Percentiles rank a stretch among this genome's conserved stretches.
phyloP scores from a whole-genome alignment of 1,140 invertebrate genomes.

The Leptopilina clavipes region DNA sequence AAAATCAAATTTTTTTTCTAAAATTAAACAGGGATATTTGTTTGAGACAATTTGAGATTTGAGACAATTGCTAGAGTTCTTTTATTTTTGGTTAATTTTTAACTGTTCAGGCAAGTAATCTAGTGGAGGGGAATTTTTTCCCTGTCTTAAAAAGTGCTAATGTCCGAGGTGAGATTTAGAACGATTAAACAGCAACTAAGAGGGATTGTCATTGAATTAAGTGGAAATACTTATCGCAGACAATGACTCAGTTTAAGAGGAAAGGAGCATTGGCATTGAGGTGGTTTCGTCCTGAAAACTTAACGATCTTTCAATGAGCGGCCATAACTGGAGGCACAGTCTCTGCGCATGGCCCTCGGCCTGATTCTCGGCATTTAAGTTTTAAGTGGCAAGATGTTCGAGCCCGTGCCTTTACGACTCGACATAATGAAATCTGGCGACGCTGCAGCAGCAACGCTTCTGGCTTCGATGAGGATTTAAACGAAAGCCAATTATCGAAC shows the following conservation, averaged over 20 bases:
- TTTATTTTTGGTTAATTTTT: too few species aligned
- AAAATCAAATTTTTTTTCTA: too few species aligned
- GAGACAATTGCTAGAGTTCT: too few species aligned
- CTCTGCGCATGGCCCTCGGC: constrained; percentile 22
- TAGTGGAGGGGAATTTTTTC: too few species aligned
- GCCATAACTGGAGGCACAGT: constrained; percentile 1
- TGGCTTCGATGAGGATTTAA: constrained; percentile 13
- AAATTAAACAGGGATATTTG: too few species aligned
- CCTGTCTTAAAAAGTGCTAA: too few species aligned
- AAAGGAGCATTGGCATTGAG: background rate
- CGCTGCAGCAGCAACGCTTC: constrained; percentile 10
- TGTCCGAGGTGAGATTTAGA: too few species aligned
- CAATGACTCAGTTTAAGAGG: background rate
- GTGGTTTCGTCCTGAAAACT: background rate
- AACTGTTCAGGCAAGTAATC: too few species aligned
- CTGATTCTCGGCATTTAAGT: constrained; percentile 22
- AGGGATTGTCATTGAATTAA: background rate
- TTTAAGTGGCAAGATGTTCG: constrained; percentile 29
- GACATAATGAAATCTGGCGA: constrained; percentile 33
- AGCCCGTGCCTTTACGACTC: constrained; percentile 19
- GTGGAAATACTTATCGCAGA: background rate
- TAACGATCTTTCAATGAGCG: constrained; percentile 24
- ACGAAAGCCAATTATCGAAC: constrained; percentile 31
- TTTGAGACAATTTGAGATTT: too few species aligned
- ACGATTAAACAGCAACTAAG: too few species aligned